These are phyloP conservation scores for Eutolmus rufibarbis DNA, from an alignment of 2,888 invertebrate genomes.

Conservation along the genomic window DNA sequence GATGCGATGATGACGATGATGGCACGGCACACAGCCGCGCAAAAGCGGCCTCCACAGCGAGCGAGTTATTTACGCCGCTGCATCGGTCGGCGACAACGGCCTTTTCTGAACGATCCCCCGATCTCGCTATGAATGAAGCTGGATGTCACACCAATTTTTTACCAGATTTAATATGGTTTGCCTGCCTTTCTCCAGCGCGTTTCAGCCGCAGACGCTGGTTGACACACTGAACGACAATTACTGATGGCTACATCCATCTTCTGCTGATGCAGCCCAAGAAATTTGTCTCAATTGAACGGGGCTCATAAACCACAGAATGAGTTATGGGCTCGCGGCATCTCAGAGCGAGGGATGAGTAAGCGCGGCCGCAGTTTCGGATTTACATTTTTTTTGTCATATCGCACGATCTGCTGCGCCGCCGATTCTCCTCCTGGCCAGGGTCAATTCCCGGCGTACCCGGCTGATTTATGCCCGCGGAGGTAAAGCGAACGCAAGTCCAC, in stretches of 20 bases:
- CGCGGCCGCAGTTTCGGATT: constrained; percentile 16
- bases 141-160: constrained; percentile 46
- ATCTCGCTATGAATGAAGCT: constrained; percentile 43
- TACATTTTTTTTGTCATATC: constrained; percentile 24
- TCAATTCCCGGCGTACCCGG: not conserved
- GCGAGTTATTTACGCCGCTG: constrained; percentile 5
- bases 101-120: not conserved
- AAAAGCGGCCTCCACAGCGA: not conserved
- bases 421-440: not conserved
- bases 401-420: not conserved
- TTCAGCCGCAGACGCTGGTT: constrained; percentile 7
- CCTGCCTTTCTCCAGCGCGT: not conserved
- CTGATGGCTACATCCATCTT: constrained; percentile 40
- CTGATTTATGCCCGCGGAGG: not conserved
- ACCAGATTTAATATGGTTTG: constrained; percentile 43
- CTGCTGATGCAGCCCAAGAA: constrained; percentile 37
- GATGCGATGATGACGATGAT: not conserved
- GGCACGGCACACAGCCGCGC: not conserved
- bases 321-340: constrained; percentile 31
- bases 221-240: constrained; percentile 41
- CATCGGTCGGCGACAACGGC: not conserved
- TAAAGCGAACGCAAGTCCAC: not conserved
- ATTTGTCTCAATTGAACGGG: constrained; percentile 42
- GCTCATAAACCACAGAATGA: constrained; percentile 42
- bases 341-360: constrained; percentile 12